A percentile compares a stretch with the other conserved stretches of the same genome.
phyloP scores from a whole-genome alignment of 23 tunicate species.

The Oikopleura albicans region DNA sequence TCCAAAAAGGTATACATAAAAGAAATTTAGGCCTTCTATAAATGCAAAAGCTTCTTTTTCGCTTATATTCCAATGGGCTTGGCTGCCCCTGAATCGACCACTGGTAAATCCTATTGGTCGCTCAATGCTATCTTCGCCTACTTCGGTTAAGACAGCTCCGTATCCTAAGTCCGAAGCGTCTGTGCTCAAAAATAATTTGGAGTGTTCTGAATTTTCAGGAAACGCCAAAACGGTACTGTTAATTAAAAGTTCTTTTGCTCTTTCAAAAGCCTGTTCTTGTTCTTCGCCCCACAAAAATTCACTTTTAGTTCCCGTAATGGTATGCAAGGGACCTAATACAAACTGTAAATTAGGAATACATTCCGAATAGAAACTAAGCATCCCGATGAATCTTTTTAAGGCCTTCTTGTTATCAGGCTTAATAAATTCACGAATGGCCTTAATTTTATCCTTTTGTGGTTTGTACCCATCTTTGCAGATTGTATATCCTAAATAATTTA shows the following conservation, averaged over 20 bases:
- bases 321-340: not conserved
- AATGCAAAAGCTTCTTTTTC: not conserved
- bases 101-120: not conserved
- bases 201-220: not conserved
- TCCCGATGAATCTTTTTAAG: not conserved
- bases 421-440: not conserved
- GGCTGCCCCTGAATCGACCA: not conserved
- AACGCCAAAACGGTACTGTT: not conserved
- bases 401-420: not conserved
- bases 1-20: not conserved
- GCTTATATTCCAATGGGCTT: not conserved
- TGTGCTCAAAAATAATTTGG: not conserved
- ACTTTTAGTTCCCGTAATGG: not conserved
- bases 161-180: not conserved
- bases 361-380: not conserved
- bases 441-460: not conserved
- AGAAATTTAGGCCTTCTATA: not conserved
- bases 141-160: not conserved
- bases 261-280: not conserved
- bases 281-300: not conserved
- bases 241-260: not conserved
- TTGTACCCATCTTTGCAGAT: not conserved
- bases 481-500: not conserved
- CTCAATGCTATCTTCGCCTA: not conserved
- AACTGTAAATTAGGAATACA: not conserved